phyloP scores from a whole-genome alignment of 2,113 vertebrate species.

The Plotosus lineatus region DNA sequence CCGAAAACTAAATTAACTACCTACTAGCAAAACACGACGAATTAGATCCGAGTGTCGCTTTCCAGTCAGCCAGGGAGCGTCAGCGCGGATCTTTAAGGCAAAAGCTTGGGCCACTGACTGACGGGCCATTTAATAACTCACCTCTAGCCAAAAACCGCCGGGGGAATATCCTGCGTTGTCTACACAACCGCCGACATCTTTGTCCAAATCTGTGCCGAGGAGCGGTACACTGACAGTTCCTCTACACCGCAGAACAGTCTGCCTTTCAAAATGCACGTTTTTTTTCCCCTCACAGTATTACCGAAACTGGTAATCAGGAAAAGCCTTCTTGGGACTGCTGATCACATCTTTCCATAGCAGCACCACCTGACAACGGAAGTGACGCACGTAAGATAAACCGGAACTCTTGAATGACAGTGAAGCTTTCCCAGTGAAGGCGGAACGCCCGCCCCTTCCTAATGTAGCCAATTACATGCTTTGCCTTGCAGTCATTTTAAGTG shows the following conservation, averaged over 20 bases:
- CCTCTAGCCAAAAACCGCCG: constrained; percentile 75
- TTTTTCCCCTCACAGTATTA: constrained; percentile 58
- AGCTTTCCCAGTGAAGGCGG: constrained; percentile 59
- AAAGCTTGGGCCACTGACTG: constrained; percentile 51
- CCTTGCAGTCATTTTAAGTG: neutral
- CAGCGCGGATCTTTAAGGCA: constrained; percentile 36
- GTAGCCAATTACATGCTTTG: constrained; percentile 22
- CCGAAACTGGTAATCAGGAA: constrained; percentile 74
- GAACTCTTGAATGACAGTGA: constrained; percentile 65
- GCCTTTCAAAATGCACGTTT: constrained; percentile 45
- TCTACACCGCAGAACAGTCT: constrained; percentile 41
- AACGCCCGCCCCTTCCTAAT: constrained; percentile 7
- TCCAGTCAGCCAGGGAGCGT: neutral
- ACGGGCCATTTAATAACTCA: constrained; percentile 77
- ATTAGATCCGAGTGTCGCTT: neutral
- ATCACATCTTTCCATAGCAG: constrained; percentile 85
- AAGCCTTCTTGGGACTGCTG: constrained; percentile 73
- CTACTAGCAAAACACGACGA: neutral
- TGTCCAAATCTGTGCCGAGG: constrained; percentile 47
- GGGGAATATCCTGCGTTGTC: constrained; percentile 63
- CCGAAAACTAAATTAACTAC: neutral
- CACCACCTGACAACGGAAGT: constrained; percentile 85
- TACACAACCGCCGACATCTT: constrained; percentile 69
- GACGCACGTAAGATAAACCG: constrained; percentile 75
- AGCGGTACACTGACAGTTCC: constrained; percentile 43